Evolutionary conservation across 2,797 vertebrate genomes (phyloP).

Genomic region (Amblyraja radiata): DNA sequence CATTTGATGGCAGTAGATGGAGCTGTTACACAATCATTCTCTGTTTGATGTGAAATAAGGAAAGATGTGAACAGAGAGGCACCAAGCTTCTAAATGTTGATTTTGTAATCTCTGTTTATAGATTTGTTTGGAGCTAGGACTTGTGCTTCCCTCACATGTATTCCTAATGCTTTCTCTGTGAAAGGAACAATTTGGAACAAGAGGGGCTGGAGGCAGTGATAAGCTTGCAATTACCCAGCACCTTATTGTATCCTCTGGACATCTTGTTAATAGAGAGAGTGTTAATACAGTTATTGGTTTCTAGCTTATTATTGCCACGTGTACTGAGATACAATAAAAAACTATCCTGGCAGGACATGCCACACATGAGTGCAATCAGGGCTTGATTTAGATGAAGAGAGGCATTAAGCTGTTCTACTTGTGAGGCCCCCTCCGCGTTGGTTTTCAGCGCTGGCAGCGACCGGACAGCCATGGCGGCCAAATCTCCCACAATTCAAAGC

Average conservation of each 20-base stretch:
- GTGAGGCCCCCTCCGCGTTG: no score
- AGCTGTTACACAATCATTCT: not conserved
- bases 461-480: no score
- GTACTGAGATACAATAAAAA: no score
- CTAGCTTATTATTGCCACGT: no score
- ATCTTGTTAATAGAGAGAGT: not conserved
- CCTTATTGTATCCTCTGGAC: not conserved
- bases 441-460: no score
- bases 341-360: no score
- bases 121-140: not conserved
- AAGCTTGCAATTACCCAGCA: not conserved
- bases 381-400: no score
- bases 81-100: no score
- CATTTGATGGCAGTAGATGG: not conserved
- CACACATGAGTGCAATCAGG: no score
- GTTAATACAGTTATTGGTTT: not conserved
- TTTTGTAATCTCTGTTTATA: not conserved
- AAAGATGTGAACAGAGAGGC: not conserved
- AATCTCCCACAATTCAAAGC: no score
- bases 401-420: no score
- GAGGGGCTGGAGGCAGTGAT: not conserved
- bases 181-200: not conserved
- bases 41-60: not conserved
- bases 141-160: not conserved
- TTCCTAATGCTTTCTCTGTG: not conserved